phyloP scores from a whole-genome alignment of 2,888 invertebrate species.

The Andrena praecox region DNA sequence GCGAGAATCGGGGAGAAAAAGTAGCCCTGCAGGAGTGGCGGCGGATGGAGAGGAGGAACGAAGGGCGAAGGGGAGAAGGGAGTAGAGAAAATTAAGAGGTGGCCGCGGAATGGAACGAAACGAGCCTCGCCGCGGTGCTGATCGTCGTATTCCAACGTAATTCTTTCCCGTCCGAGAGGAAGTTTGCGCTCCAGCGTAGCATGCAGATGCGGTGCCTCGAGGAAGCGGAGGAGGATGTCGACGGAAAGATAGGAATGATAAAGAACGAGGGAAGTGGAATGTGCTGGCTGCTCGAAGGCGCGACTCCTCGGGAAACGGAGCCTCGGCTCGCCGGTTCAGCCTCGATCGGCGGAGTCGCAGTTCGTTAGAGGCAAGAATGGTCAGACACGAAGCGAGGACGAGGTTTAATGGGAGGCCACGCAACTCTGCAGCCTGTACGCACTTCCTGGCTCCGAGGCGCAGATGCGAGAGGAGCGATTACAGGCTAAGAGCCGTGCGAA shows the following conservation, averaged over 20 bases:
- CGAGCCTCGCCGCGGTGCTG: conserved; percentile 16
- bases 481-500: conserved; percentile 67
- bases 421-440: conserved; percentile 3
- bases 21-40: conserved; percentile 16
- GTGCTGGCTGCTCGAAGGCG: background rate
- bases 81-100: conserved; percentile 58
- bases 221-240: conserved; percentile 1
- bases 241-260: background rate
- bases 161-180: conserved; percentile 50
- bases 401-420: conserved; percentile 27
- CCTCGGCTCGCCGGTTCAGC: background rate
- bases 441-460: conserved; percentile 36
- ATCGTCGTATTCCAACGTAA: conserved; percentile 59
- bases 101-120: conserved; percentile 31
- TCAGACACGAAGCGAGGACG: background rate
- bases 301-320: background rate
- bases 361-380: conserved; percentile 12
- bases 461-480: conserved; percentile 62
- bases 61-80: background rate
- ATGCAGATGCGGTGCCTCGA: conserved; percentile 3
- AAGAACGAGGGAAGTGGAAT: background rate
- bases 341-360: background rate
- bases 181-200: conserved; percentile 18
- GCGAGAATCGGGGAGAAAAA: conserved; percentile 46
- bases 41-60: background rate